A percentile compares a stretch with the other conserved stretches of the same genome.
phyloP scores from a whole-genome alignment of 1,140 invertebrate genomes.

The Bilobella aurantiaca region DNA sequence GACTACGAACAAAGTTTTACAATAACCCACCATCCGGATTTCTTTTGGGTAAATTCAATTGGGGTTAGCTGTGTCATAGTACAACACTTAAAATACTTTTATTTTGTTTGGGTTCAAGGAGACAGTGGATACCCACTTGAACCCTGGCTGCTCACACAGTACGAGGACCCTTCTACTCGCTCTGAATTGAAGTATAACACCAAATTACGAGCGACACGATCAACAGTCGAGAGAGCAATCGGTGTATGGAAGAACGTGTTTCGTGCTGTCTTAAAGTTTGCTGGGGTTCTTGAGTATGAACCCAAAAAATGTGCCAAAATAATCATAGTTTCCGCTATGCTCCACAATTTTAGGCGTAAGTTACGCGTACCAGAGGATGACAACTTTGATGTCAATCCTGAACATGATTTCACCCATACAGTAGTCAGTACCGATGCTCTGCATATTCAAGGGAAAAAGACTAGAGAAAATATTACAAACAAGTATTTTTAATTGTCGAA shows the following conservation, averaged over 20 bases:
- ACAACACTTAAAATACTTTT: not conserved
- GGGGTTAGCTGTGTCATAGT: not conserved
- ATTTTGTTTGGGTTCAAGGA: not conserved
- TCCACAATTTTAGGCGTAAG: constrained; percentile 8
- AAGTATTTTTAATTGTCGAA: not conserved
- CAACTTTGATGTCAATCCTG: not conserved
- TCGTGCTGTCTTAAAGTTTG: constrained; percentile 8
- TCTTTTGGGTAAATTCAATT: constrained; percentile 9
- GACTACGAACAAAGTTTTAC: not conserved
- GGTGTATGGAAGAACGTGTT: constrained; percentile 15
- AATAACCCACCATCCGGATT: constrained; percentile 10
- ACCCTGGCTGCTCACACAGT: constrained; percentile 12
- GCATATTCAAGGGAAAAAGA: not conserved
- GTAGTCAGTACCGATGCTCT: not conserved
- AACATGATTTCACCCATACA: not conserved
- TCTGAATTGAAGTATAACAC: constrained; percentile 24
- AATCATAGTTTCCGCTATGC: constrained; percentile 4
- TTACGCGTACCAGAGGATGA: constrained; percentile 3
- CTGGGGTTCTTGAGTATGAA: not conserved
- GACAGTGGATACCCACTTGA: constrained; percentile 15
- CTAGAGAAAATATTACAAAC: not conserved
- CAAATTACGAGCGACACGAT: not conserved
- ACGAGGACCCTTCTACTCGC: constrained; percentile 27
- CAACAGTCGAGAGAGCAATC: constrained; percentile 16
- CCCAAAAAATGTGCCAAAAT: constrained; percentile 6